These are phyloP conservation scores for Pedionomus torquatus DNA, from an alignment of 2,113 vertebrate species.

Conservation along the genomic window DNA sequence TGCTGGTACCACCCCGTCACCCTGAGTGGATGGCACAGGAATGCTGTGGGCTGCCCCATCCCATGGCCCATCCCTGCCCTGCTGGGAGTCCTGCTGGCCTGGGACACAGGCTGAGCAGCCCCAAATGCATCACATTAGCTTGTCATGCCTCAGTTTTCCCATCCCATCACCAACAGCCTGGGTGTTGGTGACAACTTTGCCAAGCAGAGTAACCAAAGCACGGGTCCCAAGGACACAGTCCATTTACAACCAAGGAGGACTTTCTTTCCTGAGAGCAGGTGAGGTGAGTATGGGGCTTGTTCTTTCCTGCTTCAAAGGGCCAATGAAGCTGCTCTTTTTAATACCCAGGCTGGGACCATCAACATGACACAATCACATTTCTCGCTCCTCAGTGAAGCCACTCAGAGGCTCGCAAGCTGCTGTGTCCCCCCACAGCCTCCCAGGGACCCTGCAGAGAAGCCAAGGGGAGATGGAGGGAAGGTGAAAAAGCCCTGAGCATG, in stretches of 20 bases:
- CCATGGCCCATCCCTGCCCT: rapidly evolving
- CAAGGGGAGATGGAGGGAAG: not conserved
- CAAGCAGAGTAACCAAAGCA: not conserved
- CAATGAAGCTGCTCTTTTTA: not conserved
- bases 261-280: not conserved
- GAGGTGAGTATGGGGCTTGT: not conserved
- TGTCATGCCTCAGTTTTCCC: not conserved
- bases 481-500: not conserved
- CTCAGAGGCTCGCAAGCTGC: not conserved
- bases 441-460: not conserved
- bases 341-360: not conserved
- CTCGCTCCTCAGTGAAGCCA: rapidly evolving
- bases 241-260: rapidly evolving
- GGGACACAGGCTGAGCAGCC: not conserved
- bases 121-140: rapidly evolving
- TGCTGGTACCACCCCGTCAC: not conserved
- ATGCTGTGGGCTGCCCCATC: not conserved
- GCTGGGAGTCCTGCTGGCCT: not conserved
- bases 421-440: not conserved
- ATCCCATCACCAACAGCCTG: not conserved
- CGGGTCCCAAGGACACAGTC: rapidly evolving
- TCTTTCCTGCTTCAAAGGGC: not conserved
- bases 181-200: not conserved
- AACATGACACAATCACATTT: rapidly evolving
- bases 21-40: not conserved